Conservation (phyloP, 2,797 vertebrate genomes). For the Taeniopygia guttata region DNA sequence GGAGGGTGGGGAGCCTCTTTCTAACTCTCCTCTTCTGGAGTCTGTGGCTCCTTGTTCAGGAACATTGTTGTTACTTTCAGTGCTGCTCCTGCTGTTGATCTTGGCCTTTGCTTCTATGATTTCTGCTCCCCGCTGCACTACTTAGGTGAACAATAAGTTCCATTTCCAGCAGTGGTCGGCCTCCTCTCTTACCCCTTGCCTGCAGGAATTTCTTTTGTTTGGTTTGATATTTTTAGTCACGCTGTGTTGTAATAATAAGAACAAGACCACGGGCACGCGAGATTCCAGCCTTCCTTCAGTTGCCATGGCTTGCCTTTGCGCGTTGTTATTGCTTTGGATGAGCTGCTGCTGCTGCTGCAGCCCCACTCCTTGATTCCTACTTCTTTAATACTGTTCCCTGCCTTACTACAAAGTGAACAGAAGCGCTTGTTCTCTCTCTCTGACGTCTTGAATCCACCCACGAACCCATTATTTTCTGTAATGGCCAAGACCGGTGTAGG, state of each 20-base stretch:
- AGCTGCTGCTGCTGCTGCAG: conserved; percentile 49
- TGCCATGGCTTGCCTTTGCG: conserved; percentile 25
- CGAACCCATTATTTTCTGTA: conserved; percentile 43
- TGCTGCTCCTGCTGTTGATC: conserved; percentile 39
- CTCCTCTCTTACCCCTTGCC: conserved; percentile 66
- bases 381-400: conserved; percentile 59
- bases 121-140: conserved; percentile 40
- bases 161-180: conserved; percentile 60
- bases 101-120: conserved; percentile 54
- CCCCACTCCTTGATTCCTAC: conserved; percentile 54
- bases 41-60: conserved; percentile 9
- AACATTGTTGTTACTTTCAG: conserved; percentile 48
- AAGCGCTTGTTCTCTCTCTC: conserved; percentile 41
- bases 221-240: conserved; percentile 65
- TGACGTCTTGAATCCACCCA: conserved; percentile 47
- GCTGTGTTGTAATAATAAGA: conserved; percentile 65
- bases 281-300: conserved; percentile 43
- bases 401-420: conserved; percentile 59
- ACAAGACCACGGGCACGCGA: conserved; percentile 44
- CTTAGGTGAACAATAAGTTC: conserved; percentile 65
- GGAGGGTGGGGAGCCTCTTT: not conserved
- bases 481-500: not conserved
- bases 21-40: not conserved
- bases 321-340: conserved; percentile 61
- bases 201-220: conserved; percentile 64